A percentile compares a stretch with the other conserved stretches of the same genome.
Evolutionary conservation across 2,888 invertebrate species (phyloP).

Genomic region (Coenonympha glycerion): DNA sequence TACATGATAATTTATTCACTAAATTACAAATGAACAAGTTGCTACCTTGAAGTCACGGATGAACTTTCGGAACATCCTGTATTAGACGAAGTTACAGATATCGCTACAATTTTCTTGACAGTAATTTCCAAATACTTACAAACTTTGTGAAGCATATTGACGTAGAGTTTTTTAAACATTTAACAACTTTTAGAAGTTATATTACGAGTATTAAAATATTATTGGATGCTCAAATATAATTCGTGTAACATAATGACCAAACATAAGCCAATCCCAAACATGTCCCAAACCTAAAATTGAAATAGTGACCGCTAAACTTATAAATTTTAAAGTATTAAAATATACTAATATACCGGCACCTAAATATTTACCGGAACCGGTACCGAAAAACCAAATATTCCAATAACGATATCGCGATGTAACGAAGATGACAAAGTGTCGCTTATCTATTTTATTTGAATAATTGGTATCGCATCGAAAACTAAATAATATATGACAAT

Average conservation of each 20-base stretch:
- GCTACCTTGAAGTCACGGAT: not conserved
- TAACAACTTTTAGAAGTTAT: not conserved
- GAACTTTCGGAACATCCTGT: not conserved
- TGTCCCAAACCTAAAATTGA: not conserved
- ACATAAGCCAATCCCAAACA: not conserved
- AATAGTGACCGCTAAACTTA: not conserved
- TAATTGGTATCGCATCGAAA: too few species aligned
- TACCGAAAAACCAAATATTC: too few species aligned
- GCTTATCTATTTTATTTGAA: too few species aligned
- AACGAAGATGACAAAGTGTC: too few species aligned
- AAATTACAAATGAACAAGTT: not conserved
- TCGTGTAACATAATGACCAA: not conserved
- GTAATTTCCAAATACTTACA: not conserved
- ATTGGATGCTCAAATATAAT: not conserved
- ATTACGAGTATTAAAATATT: not conserved
- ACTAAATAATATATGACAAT: too few species aligned
- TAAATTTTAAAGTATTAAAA: too few species aligned
- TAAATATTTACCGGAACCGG: too few species aligned
- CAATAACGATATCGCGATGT: too few species aligned
- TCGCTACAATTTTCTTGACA: slow-evolving; percentile 15
- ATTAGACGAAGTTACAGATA: slow-evolving; percentile 8
- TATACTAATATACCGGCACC: too few species aligned
- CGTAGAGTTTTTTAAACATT: slow-evolving; percentile 10
- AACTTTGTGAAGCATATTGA: slow-evolving; percentile 10
- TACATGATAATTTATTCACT: too few species aligned